Evolutionary conservation across 2,797 vertebrate species (phyloP), one percentile per base, ranked within the genome.

Genomic region (Huso huso): DNA sequence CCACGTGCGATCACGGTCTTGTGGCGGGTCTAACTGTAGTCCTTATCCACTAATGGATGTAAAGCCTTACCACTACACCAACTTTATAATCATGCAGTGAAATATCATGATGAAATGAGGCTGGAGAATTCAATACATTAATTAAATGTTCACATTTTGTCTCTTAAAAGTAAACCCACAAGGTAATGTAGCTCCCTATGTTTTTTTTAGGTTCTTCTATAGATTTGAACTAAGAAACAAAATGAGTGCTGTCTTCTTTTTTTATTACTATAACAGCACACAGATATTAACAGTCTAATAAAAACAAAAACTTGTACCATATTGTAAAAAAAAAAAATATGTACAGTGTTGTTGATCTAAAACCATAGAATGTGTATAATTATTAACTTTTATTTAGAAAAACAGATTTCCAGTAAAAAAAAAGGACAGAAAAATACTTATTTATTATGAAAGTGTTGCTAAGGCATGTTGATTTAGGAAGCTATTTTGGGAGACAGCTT

Each of bases 351-450:
- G 37, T 58, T 88, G 80, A 86, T 85, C 84, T 83, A 73, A 83
- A 88, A 81, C 85, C 79, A 82, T 88, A 89, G 86, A 89, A 89
- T 90, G 88, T 90, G 87, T 90, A 86, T 89, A 86, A 87, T 80
- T 78, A 87, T 86, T 84, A 88, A 81, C 80, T 86, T 88, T 87
- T 77, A 80, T 87, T 78, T 81, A 84, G 86, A 84, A 81, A 64
- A 68, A 75, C 37, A 4, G 37, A 37, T 37, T 18, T 18, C 18
- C 18, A 18, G 18, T 37, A 37, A 4, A 37, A 37, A 37, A 37
- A 37, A 37, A 37, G 37, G 3, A 37, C 37, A 37, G 0, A 37
- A 37, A 18, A 37, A 37, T 4, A 37, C 37, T 37, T 37, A 37
- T 37, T 37, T 37, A 37, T 37, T 37, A 37, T 37, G 4, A 18